Evolutionary conservation across 2,888 invertebrate species (phyloP).

Genomic region (Alcis repandata): DNA sequence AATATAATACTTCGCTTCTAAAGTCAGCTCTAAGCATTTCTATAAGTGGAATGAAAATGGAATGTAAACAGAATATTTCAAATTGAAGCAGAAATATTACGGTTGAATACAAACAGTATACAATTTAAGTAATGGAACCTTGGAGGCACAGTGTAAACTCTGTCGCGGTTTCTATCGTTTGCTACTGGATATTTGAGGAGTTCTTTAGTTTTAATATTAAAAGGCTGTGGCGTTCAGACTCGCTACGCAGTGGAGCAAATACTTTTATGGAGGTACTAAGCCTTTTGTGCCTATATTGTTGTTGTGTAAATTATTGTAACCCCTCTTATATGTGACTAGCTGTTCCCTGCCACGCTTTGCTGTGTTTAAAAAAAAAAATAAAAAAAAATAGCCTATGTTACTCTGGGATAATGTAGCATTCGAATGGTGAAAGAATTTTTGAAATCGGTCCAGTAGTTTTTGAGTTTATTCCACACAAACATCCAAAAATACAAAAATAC

Average conservation of each 20-base stretch:
- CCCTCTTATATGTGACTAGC: not conserved
- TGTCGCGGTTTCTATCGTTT: constrained; percentile 30
- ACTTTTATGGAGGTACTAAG: constrained; percentile 17
- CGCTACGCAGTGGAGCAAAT: constrained; percentile 16
- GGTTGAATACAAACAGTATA: constrained; percentile 34
- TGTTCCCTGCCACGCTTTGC: not conserved
- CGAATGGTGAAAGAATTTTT: no score
- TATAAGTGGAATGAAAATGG: constrained; percentile 34
- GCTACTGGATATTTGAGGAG: constrained; percentile 34
- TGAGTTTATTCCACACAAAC: no score
- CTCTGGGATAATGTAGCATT: no score
- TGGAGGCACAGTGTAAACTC: constrained; percentile 32
- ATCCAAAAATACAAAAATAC: no score
- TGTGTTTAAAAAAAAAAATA: not conserved
- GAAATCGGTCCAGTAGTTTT: no score
- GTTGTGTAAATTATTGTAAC: not conserved
- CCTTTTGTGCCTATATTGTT: constrained; percentile 1
- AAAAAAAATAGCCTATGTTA: not conserved
- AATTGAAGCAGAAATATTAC: constrained; percentile 36
- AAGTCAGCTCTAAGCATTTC: constrained; percentile 32
- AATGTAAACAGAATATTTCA: constrained; percentile 37
- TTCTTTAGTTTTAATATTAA: constrained; percentile 37
- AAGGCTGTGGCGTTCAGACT: constrained; percentile 18
- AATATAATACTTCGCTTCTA: constrained; percentile 11
- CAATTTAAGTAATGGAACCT: constrained; percentile 40